Conservation (phyloP, 1,140 invertebrate genomes). For the Drosophila elegans region DNA sequence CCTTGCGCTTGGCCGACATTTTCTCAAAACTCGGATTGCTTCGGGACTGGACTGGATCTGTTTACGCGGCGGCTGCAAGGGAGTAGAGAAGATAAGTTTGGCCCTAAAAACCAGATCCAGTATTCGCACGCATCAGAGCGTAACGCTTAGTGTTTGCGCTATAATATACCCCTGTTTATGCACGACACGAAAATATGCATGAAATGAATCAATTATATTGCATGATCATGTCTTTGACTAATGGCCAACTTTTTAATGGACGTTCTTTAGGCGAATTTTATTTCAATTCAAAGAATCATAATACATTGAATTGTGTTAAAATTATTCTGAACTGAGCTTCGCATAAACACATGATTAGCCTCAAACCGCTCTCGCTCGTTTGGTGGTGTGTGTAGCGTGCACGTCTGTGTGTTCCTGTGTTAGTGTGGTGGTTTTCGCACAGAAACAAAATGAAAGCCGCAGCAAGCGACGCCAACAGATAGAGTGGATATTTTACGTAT, state of each 20-base stretch:
- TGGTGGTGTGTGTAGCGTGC: slow-evolving; percentile 32
- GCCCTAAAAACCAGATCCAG: slow-evolving; percentile 44
- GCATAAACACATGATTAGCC: slow-evolving; percentile 4
- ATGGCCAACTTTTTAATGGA: too few species aligned
- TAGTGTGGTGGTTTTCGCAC: slow-evolving; percentile 76
- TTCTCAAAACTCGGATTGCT: slow-evolving; percentile 30
- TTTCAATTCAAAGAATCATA: too few species aligned
- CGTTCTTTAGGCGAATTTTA: too few species aligned
- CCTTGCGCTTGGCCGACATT: slow-evolving; percentile 84
- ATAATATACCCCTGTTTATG: too few species aligned
- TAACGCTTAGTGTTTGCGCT: slow-evolving; percentile 23
- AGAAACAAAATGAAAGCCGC: slow-evolving; percentile 81
- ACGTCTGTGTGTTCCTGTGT: slow-evolving; percentile 29
- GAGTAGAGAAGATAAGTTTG: slow-evolving; percentile 6
- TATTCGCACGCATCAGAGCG: slow-evolving; percentile 65
- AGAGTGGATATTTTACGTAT: slow-evolving; percentile 16
- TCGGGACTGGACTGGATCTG: slow-evolving; percentile 27
- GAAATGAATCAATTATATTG: too few species aligned
- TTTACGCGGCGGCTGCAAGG: slow-evolving; percentile 47
- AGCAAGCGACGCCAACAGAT: slow-evolving; percentile 54
- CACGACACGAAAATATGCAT: too few species aligned
- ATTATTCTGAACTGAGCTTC: background rate
- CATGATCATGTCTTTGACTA: too few species aligned
- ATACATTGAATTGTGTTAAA: too few species aligned
- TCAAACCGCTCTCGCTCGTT: slow-evolving; percentile 43